Evolutionary conservation across 2,888 invertebrate genomes (phyloP), one percentile per base, ranked within the genome.

Genomic region (Pyrochroa serraticornis): DNA sequence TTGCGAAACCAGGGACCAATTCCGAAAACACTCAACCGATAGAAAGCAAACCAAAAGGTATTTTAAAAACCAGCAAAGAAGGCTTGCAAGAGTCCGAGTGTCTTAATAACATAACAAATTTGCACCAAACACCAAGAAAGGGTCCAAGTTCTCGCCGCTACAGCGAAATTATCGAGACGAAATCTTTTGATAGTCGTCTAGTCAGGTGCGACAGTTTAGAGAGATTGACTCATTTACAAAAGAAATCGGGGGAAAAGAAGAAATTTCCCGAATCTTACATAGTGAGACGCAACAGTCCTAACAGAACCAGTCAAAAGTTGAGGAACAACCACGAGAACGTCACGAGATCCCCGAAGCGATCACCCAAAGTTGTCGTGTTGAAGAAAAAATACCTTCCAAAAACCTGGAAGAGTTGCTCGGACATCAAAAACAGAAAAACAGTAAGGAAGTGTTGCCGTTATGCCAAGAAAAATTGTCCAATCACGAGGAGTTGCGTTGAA

Each of bases 151-250:
- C 76, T 54, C 78, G 80, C 58, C 72, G 83, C 3, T 82, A 83
- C 66, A 82, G 80, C 65, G 85, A 85, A 74, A 82, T 84, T 37
- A 71, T 82, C 7, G 78, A 82, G 42, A 79, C 79, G 50, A 62
- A 82, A 66, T 81, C 83, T 9, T 75, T 77, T 46, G 75, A 75
- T 62, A 74, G 72, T 69, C 81, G 80, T 62, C 78, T 78, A 54
- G 82, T 85, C 36, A 73, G 76, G 56, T 78, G 75, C 65, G 78
- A 77, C 56, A 80, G 79, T 66, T 67, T 79, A 45, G 82, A 81
- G 37, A 74, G 79, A 51, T 66, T 77, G 32, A 75, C 70, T 9
- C 61, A 70, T 50, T 50, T 70, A 38, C 60, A 63, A 41, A 63
- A 65, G 30, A 66, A 64, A 49, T 53, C 62, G 14, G 66, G 61